Conservation (phyloP, 1,140 invertebrate species). For the Atta colombica region DNA sequence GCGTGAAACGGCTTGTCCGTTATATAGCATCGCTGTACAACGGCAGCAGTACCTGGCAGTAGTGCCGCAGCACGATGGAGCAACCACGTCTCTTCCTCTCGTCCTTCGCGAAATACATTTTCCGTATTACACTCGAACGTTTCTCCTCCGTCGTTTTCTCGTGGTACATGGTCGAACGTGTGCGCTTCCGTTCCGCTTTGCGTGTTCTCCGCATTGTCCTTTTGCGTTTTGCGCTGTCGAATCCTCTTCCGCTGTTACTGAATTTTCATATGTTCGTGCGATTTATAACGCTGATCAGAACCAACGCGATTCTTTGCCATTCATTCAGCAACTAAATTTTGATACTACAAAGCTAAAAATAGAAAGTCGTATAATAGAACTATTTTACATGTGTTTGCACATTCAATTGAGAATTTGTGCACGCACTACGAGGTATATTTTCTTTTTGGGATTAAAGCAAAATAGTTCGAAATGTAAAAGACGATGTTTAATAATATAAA, state of each 20-base stretch:
- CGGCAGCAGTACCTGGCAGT: conserved; percentile 67
- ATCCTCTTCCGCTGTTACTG: conserved; percentile 34
- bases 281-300: conserved; percentile 7
- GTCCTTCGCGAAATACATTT: conserved; percentile 81
- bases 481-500: background rate
- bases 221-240: conserved; percentile 49
- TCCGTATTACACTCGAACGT: conserved; percentile 72
- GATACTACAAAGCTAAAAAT: background rate
- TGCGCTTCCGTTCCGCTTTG: conserved; percentile 61
- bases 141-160: conserved; percentile 38
- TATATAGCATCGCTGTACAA: conserved; percentile 60
- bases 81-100: conserved; percentile 36
- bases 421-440: background rate
- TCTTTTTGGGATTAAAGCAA: background rate
- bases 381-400: background rate
- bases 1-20: conserved; percentile 79
- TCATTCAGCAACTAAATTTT: background rate
- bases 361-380: background rate
- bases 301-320: conserved; percentile 7
- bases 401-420: background rate
- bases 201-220: conserved; percentile 66
- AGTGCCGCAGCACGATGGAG: conserved; percentile 54
- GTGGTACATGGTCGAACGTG: conserved; percentile 61
- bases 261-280: conserved; percentile 50
- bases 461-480: background rate